Evolutionary conservation across 1,140 invertebrate species (phyloP).

Genomic region (Oreohelix idahoensis): DNA sequence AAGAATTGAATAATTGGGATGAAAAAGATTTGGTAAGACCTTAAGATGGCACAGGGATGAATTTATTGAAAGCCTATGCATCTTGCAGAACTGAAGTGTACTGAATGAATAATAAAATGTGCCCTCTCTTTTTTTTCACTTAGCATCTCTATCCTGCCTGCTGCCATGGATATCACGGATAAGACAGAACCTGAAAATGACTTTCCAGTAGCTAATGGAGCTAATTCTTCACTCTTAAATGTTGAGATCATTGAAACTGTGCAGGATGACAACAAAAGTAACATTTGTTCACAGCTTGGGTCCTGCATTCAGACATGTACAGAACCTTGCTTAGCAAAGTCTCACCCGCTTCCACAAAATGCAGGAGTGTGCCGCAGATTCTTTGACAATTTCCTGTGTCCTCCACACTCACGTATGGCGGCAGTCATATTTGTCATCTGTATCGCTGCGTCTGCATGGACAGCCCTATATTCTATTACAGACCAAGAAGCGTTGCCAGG

Average conservation of each 20-base stretch:
- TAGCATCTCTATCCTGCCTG: background rate
- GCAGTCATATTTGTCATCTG: conserved; percentile 57
- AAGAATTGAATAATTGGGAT: no score
- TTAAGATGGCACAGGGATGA: no score
- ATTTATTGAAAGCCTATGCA: no score
- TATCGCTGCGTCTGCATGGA: conserved; percentile 83
- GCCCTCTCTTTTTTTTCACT: background rate
- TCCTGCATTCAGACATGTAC: conserved; percentile 29
- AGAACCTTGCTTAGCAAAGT: conserved; percentile 52
- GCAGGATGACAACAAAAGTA: background rate
- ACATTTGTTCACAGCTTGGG: background rate
- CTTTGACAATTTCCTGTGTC: conserved; percentile 65
- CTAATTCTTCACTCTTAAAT: background rate
- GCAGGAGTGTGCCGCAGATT: conserved; percentile 49
- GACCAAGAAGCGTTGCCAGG: conserved; percentile 83
- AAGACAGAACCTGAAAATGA: background rate
- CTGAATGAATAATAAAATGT: background rate
- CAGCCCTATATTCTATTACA: conserved; percentile 83
- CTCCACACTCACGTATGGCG: conserved; percentile 68
- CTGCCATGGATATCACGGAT: background rate
- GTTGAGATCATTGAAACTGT: background rate
- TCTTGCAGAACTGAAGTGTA: no score
- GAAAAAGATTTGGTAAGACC: no score
- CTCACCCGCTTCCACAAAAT: conserved; percentile 56
- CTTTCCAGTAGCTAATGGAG: background rate